phyloP scores from a whole-genome alignment of 1,140 invertebrate genomes.

The Propsilocerus akamusi region DNA sequence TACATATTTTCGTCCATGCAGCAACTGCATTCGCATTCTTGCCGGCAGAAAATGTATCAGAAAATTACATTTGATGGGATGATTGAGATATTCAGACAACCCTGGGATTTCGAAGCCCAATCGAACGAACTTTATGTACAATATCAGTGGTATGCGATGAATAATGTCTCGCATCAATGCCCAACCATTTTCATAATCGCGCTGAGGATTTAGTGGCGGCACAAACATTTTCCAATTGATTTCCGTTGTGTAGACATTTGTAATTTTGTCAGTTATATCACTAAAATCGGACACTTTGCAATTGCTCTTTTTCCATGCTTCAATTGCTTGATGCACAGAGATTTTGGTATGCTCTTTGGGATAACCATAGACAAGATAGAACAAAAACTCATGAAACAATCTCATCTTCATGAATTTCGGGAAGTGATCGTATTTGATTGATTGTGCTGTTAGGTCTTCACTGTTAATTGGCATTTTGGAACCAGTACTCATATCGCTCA shows the following conservation, averaged over 20 bases:
- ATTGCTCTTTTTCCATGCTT: slow-evolving; percentile 23
- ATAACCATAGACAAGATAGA: slow-evolving; percentile 44
- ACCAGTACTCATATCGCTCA: neutral
- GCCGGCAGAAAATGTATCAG: slow-evolving; percentile 35
- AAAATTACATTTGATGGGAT: slow-evolving; percentile 47
- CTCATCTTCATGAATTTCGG: slow-evolving; percentile 52
- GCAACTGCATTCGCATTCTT: slow-evolving; percentile 27
- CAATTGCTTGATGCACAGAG: slow-evolving; percentile 22
- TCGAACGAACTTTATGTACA: slow-evolving; percentile 49
- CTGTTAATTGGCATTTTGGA: neutral
- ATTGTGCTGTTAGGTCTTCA: neutral
- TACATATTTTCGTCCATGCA: slow-evolving; percentile 43
- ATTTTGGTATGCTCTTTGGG: slow-evolving; percentile 24
- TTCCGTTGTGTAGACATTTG: slow-evolving; percentile 29
- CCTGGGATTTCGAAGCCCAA: slow-evolving; percentile 35
- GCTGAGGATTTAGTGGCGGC: slow-evolving; percentile 41
- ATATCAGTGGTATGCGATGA: slow-evolving; percentile 45
- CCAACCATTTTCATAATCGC: slow-evolving; percentile 47
- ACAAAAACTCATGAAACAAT: slow-evolving; percentile 45
- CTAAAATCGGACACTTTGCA: slow-evolving; percentile 19
- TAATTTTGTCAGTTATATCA: slow-evolving; percentile 25
- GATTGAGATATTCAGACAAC: slow-evolving; percentile 37
- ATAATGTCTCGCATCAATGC: slow-evolving; percentile 52
- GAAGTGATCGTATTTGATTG: neutral
- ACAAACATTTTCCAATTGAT: slow-evolving; percentile 58